Evolutionary conservation across 2,797 vertebrate genomes (phyloP).

Genomic region (Sebastes kiyomatsui): DNA sequence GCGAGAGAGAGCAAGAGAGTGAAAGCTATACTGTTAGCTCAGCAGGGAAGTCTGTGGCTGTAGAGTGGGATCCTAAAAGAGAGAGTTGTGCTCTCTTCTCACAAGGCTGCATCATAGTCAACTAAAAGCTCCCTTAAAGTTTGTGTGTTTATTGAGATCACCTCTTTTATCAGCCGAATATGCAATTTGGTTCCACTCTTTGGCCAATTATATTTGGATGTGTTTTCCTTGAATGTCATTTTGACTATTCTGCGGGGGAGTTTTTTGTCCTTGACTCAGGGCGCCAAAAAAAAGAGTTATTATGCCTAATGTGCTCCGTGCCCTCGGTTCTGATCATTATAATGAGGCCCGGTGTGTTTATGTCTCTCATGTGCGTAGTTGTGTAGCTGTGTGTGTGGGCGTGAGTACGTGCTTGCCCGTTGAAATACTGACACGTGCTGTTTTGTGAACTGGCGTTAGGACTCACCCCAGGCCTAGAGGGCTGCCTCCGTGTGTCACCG

Average conservation of each 20-base stretch:
- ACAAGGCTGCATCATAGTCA: neutral
- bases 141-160: neutral
- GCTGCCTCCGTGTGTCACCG: too few relatives aligned
- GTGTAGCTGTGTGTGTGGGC: neutral
- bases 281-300: slow-evolving; percentile 25
- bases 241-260: slow-evolving; percentile 3
- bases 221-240: slow-evolving; percentile 26
- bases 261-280: slow-evolving; percentile 56
- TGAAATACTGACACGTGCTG: neutral
- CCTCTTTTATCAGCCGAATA: neutral
- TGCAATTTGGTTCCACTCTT: slow-evolving; percentile 1
- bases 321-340: slow-evolving; percentile 54
- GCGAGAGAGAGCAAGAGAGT: neutral
- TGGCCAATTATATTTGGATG: slow-evolving; percentile 8
- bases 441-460: slow-evolving; percentile 15
- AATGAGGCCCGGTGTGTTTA: slow-evolving; percentile 50
- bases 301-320: slow-evolving; percentile 48
- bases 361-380: slow-evolving; percentile 12
- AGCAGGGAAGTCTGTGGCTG: neutral
- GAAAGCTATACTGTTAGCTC: slow-evolving; percentile 5
- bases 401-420: neutral
- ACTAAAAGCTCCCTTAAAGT: neutral
- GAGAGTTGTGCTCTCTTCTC: neutral
- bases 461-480: slow-evolving; percentile 16
- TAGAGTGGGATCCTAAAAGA: slow-evolving; percentile 5